Percentiles rank a stretch among this genome's conserved stretches.
phyloP scores from a whole-genome alignment of 2,113 vertebrate species.

The Mustelus asterias region DNA sequence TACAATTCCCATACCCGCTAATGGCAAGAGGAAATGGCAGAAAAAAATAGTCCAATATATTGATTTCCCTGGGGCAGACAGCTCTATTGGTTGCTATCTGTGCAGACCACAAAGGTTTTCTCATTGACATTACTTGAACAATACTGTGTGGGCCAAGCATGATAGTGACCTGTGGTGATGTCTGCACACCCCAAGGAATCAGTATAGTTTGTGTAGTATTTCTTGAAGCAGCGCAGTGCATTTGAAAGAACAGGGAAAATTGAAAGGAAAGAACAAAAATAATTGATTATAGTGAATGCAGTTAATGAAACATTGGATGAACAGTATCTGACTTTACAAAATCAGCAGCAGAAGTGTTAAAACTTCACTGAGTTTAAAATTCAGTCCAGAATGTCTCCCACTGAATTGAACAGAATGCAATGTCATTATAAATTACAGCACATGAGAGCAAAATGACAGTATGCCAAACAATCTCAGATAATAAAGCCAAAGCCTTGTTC shows the following conservation, averaged over 20 bases:
- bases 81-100: background rate
- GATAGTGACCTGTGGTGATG: background rate
- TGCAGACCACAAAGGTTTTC: background rate
- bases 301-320: background rate
- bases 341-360: background rate
- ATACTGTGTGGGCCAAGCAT: background rate
- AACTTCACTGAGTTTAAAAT: background rate
- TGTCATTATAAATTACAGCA: background rate
- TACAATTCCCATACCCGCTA: background rate
- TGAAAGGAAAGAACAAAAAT: background rate
- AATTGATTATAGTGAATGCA: background rate
- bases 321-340: background rate
- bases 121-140: background rate
- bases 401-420: slow-evolving; percentile 8
- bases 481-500: background rate
- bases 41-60: background rate
- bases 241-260: background rate
- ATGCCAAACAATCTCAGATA: background rate
- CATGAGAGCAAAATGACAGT: background rate
- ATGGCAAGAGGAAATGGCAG: background rate
- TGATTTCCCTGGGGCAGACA: background rate
- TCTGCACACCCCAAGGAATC: background rate
- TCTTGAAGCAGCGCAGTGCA: background rate
- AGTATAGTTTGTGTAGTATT: background rate
- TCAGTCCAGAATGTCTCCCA: background rate